Percentiles rank a stretch among this genome's conserved stretches.
Evolutionary conservation across 2,888 invertebrate species (phyloP).

Genomic region (Pachymerium ferrugineum): DNA sequence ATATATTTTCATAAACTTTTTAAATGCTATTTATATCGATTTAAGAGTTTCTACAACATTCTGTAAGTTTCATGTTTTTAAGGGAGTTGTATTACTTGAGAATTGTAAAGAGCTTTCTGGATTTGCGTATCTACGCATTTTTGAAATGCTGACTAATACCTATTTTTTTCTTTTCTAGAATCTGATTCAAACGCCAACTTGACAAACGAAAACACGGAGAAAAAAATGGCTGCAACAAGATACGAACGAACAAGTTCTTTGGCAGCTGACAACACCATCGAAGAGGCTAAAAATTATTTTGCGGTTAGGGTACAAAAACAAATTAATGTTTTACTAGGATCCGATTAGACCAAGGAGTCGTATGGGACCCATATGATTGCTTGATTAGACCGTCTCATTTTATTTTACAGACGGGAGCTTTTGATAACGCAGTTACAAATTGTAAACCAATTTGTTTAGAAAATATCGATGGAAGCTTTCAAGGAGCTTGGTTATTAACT

Average conservation of each 20-base stretch:
- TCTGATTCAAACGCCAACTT: slow-evolving; percentile 36
- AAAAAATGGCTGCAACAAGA: background rate
- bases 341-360: background rate
- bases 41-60: no score
- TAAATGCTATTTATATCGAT: no score
- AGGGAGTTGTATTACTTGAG: no score
- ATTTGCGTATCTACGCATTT: no score
- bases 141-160: background rate
- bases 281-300: slow-evolving; percentile 38
- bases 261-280: slow-evolving; percentile 15
- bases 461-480: slow-evolving; percentile 62
- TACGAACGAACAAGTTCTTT: background rate
- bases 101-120: no score
- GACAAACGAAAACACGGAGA: background rate
- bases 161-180: slow-evolving; percentile 21
- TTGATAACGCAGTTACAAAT: slow-evolving; percentile 66
- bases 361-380: background rate
- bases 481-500: slow-evolving; percentile 72
- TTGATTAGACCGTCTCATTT: slow-evolving; percentile 46
- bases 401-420: slow-evolving; percentile 65
- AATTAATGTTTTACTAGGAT: background rate
- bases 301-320: slow-evolving; percentile 37
- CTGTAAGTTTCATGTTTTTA: no score
- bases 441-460: slow-evolving; percentile 59
- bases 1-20: no score